A percentile compares a stretch with the other conserved stretches of the same genome.
phyloP scores from a whole-genome alignment of 2,113 vertebrate species.

The Aphyosemion australe region DNA sequence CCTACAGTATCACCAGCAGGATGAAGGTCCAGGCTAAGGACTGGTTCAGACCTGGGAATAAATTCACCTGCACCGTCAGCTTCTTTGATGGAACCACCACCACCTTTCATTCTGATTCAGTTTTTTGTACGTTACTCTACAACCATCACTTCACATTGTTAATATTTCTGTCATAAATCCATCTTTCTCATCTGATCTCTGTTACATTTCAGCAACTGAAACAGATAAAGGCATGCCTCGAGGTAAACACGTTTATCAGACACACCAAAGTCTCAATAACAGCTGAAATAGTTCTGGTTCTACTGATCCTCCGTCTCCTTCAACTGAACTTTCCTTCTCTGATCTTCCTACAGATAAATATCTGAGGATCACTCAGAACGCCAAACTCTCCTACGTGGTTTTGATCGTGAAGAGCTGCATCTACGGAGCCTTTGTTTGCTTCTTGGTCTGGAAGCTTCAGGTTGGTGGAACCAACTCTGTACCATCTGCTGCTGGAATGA shows the following conservation, averaged over 20 bases:
- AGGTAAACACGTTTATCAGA: slow-evolving; percentile 43
- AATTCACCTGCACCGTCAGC: slow-evolving; percentile 75
- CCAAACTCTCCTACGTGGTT: slow-evolving; percentile 54
- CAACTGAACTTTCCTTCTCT: not conserved
- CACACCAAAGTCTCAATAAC: too few relatives aligned
- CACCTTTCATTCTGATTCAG: fast-evolving
- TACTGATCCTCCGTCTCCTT: too few relatives aligned
- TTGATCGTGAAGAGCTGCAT: slow-evolving; percentile 62
- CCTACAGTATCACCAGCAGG: slow-evolving; percentile 84
- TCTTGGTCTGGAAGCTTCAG: slow-evolving; percentile 61
- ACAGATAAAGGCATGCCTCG: fast-evolving
- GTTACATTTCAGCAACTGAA: not conserved
- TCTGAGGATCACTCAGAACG: slow-evolving; percentile 1
- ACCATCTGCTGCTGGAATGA: too few relatives aligned
- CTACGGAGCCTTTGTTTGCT: slow-evolving; percentile 55
- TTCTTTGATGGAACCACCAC: slow-evolving; percentile 40
- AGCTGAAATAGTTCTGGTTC: too few relatives aligned
- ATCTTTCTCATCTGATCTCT: not conserved
- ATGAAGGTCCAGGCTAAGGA: slow-evolving; percentile 69
- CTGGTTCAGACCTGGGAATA: slow-evolving; percentile 68
- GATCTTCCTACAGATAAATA: slow-evolving; percentile 35
- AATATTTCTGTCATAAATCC: not conserved
- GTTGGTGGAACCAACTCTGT: slow-evolving; percentile 24
- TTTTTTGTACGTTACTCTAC: too few relatives aligned
- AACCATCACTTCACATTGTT: too few relatives aligned